Conservation (phyloP, 2,113 vertebrate species). For the Rhipidura dahli region DNA sequence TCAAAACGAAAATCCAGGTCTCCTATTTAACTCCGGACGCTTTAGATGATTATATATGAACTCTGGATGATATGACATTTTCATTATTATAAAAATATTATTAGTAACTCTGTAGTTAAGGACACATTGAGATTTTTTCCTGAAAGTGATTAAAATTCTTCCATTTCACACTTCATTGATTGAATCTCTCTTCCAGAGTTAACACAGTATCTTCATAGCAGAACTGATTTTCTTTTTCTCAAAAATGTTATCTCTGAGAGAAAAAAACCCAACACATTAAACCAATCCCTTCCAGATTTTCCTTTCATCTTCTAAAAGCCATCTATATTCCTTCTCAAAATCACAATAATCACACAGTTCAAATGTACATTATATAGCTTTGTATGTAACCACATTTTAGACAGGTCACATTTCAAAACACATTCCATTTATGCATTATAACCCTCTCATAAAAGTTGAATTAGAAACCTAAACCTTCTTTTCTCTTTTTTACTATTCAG, state of each 20-base stretch:
- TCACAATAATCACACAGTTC: not conserved
- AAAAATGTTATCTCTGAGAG: not conserved
- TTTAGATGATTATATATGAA: not conserved
- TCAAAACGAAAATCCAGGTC: not conserved
- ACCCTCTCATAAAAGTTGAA: not conserved
- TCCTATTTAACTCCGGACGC: not conserved
- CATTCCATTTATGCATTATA: not conserved
- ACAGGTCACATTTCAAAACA: not conserved
- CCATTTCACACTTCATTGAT: not conserved
- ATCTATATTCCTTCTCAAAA: not conserved
- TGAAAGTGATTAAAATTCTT: constrained; percentile 13
- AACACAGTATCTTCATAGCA: not conserved
- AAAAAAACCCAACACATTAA: not conserved
- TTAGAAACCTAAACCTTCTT: not conserved
- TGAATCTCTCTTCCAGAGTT: not conserved
- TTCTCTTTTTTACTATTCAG: not conserved
- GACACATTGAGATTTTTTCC: not conserved
- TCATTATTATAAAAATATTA: not conserved
- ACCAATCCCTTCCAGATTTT: not conserved
- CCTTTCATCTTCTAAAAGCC: not conserved
- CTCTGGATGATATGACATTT: not conserved
- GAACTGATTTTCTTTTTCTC: not conserved
- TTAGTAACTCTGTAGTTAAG: not conserved
- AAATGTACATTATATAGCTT: not conserved
- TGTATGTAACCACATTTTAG: not conserved